phyloP scores from a whole-genome alignment of 2,888 invertebrate species.

The Euplexia lucipara region DNA sequence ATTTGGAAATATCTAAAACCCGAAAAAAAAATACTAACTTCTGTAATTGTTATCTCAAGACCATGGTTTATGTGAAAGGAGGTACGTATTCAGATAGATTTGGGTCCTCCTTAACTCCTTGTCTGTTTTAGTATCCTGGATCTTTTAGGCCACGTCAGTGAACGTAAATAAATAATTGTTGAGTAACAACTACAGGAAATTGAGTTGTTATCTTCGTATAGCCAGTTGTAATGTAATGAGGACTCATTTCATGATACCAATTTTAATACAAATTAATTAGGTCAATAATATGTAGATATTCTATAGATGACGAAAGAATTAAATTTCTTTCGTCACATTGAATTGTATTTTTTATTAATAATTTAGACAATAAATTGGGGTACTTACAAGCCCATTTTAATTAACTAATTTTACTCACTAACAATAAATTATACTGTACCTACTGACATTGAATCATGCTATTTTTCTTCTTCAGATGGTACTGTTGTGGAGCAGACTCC shows the following conservation, averaged over 20 bases:
- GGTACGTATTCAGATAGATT: constrained; percentile 63
- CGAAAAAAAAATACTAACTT: not conserved
- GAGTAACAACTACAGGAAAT: constrained; percentile 50
- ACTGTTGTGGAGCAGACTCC: constrained; percentile 86
- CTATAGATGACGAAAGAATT: too few relatives aligned
- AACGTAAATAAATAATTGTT: constrained; percentile 36
- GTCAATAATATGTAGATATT: not conserved
- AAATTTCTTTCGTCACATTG: not conserved
- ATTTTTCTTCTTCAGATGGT: constrained; percentile 85
- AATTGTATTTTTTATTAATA: too few relatives aligned
- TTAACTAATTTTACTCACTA: too few relatives aligned
- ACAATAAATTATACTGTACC: too few relatives aligned
- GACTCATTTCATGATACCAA: constrained; percentile 17
- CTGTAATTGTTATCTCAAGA: constrained; percentile 15
- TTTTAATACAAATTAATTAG: not conserved
- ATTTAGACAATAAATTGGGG: not conserved
- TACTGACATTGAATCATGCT: too few relatives aligned
- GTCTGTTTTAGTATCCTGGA: constrained; percentile 25
- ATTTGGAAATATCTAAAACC: not conserved
- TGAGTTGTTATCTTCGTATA: constrained; percentile 22
- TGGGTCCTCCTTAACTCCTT: not conserved
- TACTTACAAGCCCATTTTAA: too few relatives aligned
- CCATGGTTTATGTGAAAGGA: constrained; percentile 79
- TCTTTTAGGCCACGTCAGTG: constrained; percentile 74
- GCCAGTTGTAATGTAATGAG: constrained; percentile 13